These are phyloP conservation scores for Bombus huntii DNA, from an alignment of 1,140 invertebrate species.

Conservation along the genomic window DNA sequence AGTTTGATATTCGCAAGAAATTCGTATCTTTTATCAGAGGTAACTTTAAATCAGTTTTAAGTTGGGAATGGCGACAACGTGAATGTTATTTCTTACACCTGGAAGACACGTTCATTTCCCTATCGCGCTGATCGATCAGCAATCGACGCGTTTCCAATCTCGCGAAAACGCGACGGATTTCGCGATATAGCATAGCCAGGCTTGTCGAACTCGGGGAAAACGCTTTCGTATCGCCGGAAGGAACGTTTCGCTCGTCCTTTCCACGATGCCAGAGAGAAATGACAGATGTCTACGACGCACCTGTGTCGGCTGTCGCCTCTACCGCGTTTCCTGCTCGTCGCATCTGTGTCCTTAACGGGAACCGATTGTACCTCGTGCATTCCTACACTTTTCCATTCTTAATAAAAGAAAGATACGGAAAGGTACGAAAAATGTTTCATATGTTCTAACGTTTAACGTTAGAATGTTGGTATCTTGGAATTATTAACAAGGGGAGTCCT, in stretches of 20 bases:
- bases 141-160: slow-evolving; percentile 22
- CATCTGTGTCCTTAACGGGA: slow-evolving; percentile 22
- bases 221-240: slow-evolving; percentile 8
- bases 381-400: neutral
- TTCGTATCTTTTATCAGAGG: too few species aligned
- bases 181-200: neutral
- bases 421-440: neutral
- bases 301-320: slow-evolving; percentile 60
- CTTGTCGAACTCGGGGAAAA: slow-evolving; percentile 44
- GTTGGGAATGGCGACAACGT: too few species aligned
- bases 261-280: slow-evolving; percentile 56
- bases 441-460: too few species aligned
- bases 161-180: slow-evolving; percentile 9
- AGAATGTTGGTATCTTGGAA: too few species aligned
- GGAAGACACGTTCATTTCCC: slow-evolving; percentile 14
- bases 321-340: neutral
- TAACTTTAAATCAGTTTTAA: too few species aligned
- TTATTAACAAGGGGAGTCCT: too few species aligned
- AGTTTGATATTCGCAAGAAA: too few species aligned
- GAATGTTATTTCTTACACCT: neutral
- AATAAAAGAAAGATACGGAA: neutral
- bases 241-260: slow-evolving; percentile 1
- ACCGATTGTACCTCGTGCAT: neutral
- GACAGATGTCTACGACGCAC: slow-evolving; percentile 69
- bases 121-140: slow-evolving; percentile 10